Percentiles rank a stretch among this genome's conserved stretches.
Conservation (phyloP, 2,888 invertebrate species). For the Drosophila picticornis region DNA sequence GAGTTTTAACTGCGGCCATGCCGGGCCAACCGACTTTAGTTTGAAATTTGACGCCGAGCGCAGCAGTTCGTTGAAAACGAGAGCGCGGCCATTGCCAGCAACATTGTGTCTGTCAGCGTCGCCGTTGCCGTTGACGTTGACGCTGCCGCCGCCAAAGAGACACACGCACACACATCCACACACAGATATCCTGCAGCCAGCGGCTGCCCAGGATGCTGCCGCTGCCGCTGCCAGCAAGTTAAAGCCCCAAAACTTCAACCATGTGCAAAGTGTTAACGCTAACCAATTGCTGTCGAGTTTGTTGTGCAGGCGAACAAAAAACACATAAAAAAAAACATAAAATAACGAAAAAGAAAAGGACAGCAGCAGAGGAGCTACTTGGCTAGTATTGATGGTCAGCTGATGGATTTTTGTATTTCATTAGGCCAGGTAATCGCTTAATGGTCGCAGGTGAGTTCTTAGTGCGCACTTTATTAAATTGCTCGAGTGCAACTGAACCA, state of each 20-base stretch:
- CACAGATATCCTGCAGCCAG: constrained; percentile 50
- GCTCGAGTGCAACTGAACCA: constrained; percentile 26
- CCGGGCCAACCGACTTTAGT: constrained; percentile 72
- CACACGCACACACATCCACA: constrained; percentile 7
- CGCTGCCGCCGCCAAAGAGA: constrained; percentile 29
- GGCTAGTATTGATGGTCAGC: background rate
- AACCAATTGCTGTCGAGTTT: constrained; percentile 6
- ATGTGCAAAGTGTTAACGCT: constrained; percentile 40
- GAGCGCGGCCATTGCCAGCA: constrained; percentile 61
- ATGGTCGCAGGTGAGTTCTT: constrained; percentile 52
- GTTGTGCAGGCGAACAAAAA: background rate
- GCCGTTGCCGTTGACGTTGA: constrained; percentile 21
- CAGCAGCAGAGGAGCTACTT: background rate
- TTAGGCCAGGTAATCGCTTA: constrained; percentile 25
- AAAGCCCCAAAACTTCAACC: constrained; percentile 13
- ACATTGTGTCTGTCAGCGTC: constrained; percentile 27
- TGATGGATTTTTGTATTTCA: constrained; percentile 2
- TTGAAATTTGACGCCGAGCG: constrained; percentile 76
- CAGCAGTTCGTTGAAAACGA: constrained; percentile 64
- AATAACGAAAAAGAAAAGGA: background rate
- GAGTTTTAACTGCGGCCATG: constrained; percentile 57
- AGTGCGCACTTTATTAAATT: constrained; percentile 42
- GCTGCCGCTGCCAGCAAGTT: constrained; percentile 11
- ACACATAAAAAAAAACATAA: too few species aligned
- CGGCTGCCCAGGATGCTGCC: constrained; percentile 38